Evolutionary conservation across 2,113 vertebrate species (phyloP).

Genomic region (Sorex fumeus): DNA sequence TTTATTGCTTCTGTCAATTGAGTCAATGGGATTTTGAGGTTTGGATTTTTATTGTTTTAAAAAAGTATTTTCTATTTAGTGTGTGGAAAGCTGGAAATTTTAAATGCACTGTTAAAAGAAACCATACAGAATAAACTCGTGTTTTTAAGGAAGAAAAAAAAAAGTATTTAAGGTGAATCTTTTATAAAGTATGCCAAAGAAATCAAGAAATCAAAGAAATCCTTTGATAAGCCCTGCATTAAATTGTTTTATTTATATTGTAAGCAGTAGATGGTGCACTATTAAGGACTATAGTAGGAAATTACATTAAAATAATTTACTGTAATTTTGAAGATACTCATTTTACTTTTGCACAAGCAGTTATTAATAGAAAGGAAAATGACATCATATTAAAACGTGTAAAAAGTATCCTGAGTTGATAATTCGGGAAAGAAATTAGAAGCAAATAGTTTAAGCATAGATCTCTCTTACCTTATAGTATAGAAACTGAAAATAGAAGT

Average conservation of each 20-base stretch:
- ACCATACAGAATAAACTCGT: constrained; percentile 30
- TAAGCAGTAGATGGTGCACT: background rate
- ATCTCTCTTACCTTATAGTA: background rate
- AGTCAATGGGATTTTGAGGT: constrained; percentile 44
- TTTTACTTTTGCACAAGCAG: background rate
- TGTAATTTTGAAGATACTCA: constrained; percentile 48
- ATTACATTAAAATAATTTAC: constrained; percentile 43
- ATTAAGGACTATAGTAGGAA: background rate
- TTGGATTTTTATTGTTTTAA: constrained; percentile 56
- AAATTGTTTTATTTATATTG: background rate
- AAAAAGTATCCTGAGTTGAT: constrained; percentile 3
- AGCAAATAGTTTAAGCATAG: constrained; percentile 33
- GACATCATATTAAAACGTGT: background rate
- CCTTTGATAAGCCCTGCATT: constrained; percentile 18
- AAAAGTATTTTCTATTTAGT: constrained; percentile 29
- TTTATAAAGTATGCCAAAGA: constrained; percentile 2
- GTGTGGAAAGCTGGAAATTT: constrained; percentile 31
- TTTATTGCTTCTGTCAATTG: constrained; percentile 40
- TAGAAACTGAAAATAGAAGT: background rate
- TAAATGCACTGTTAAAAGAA: constrained; percentile 6
- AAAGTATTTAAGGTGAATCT: constrained; percentile 10
- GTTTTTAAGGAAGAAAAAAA: constrained; percentile 21
- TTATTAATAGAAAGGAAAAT: constrained; percentile 19
- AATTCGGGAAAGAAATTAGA: background rate
- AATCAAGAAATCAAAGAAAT: too few species aligned